A percentile compares a stretch with the other conserved stretches of the same genome.
Evolutionary conservation across 1,140 invertebrate genomes (phyloP).

Genomic region (Carposina sasakii): DNA sequence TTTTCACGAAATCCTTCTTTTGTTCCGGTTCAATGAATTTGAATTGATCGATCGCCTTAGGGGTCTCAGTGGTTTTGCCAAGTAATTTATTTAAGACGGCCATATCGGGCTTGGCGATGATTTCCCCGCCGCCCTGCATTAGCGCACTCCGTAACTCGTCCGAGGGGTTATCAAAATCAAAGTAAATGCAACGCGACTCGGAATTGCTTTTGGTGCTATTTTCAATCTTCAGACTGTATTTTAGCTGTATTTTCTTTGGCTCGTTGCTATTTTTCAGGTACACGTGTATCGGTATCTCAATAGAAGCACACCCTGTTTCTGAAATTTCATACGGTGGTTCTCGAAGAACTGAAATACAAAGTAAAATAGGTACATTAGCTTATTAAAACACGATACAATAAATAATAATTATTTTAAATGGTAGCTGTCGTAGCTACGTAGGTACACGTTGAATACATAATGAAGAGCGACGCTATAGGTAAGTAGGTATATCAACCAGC

Average conservation of each 20-base stretch:
- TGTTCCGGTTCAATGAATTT: constrained; percentile 48
- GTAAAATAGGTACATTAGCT: no score
- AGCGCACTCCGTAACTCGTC: constrained; percentile 48
- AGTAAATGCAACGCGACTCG: constrained; percentile 52
- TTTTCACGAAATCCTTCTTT: constrained; percentile 37
- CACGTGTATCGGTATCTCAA: constrained; percentile 63
- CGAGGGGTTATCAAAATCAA: constrained; percentile 58
- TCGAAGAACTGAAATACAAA: constrained; percentile 57
- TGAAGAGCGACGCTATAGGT: no score
- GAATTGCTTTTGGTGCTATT: constrained; percentile 49
- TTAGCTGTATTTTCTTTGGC: constrained; percentile 59
- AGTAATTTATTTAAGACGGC: constrained; percentile 36
- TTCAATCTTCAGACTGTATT: constrained; percentile 57
- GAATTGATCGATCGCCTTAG: constrained; percentile 25
- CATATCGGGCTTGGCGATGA: constrained; percentile 36
- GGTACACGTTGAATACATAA: no score
- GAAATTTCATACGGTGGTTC: constrained; percentile 67
- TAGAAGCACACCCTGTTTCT: constrained; percentile 60
- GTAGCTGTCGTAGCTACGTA: no score
- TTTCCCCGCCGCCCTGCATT: constrained; percentile 55
- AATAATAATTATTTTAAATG: no score
- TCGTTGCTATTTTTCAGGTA: constrained; percentile 58
- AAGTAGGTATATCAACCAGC: no score
- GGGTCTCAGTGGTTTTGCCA: constrained; percentile 26
- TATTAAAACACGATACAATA: no score